Percentiles rank a stretch among this genome's conserved stretches.
Evolutionary conservation across 2,797 vertebrate genomes (phyloP).

Genomic region (Falco concolor): DNA sequence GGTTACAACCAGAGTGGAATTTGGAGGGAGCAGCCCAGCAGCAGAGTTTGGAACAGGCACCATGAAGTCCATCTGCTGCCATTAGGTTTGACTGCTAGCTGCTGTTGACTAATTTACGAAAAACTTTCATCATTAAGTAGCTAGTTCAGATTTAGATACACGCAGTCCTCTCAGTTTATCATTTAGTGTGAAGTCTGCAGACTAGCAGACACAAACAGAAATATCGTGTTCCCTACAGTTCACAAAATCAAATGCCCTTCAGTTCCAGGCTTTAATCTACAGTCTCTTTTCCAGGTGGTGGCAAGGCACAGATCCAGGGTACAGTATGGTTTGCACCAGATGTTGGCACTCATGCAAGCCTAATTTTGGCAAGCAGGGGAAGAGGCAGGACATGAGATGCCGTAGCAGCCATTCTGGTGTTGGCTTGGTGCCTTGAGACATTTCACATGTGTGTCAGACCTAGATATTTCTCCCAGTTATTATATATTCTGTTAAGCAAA

Average conservation of each 20-base stretch:
- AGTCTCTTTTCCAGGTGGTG: conserved; percentile 23
- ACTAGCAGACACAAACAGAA: background rate
- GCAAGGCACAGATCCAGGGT: background rate
- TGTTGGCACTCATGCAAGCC: conserved; percentile 5
- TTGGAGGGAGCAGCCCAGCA: background rate
- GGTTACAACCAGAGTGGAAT: background rate
- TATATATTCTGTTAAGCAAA: background rate
- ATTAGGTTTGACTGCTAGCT: background rate
- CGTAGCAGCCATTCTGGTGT: background rate
- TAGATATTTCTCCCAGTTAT: background rate
- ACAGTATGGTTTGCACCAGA: conserved; percentile 27
- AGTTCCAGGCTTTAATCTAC: background rate
- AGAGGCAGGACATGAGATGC: background rate
- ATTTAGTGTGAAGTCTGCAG: background rate
- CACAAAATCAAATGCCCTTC: conserved; percentile 22
- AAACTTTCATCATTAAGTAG: background rate
- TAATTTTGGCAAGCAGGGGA: background rate
- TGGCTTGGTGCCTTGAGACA: background rate
- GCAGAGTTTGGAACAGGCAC: background rate
- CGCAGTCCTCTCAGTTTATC: background rate
- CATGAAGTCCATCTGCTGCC: background rate
- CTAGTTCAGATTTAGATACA: background rate
- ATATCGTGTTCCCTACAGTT: background rate
- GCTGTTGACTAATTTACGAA: background rate
- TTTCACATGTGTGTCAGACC: background rate